These are phyloP conservation scores for Emys orbicularis DNA, from an alignment of 2,797 vertebrate species.

Conservation along the genomic window DNA sequence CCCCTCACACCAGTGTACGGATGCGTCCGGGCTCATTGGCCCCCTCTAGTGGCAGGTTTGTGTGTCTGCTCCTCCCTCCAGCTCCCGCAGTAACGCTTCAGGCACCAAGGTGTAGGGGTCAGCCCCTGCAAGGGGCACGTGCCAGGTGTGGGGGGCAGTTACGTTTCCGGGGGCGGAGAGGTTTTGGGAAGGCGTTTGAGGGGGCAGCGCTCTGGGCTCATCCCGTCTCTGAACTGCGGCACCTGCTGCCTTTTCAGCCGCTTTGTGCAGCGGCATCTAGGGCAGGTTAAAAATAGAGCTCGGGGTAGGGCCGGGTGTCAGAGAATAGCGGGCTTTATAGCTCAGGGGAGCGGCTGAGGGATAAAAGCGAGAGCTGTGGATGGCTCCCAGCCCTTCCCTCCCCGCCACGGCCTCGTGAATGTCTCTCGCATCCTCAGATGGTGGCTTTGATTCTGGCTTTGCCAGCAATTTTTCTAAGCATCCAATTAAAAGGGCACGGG, in stretches of 20 bases:
- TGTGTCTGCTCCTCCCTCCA: not conserved
- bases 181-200: not conserved
- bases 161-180: not conserved
- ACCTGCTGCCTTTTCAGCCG: no score
- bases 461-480: not conserved
- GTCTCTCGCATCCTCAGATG: not conserved
- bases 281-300: slow-evolving; percentile 29
- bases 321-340: not conserved
- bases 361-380: not conserved
- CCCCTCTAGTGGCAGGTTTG: not conserved
- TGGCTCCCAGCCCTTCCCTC: not conserved
- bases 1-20: no score
- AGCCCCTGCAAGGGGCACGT: not conserved
- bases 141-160: not conserved
- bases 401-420: not conserved
- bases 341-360: not conserved
- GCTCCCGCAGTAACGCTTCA: no score
- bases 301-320: slow-evolving; percentile 8
- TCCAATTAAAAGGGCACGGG: not conserved
- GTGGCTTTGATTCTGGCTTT: not conserved
- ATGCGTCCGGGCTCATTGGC: not conserved
- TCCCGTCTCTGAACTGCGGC: not conserved
- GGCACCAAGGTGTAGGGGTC: no score
- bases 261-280: not conserved
- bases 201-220: not conserved